Evolutionary conservation across 2,888 invertebrate species (phyloP), one percentile per base, ranked within the genome.

Genomic region (Noctua fimbriata): DNA sequence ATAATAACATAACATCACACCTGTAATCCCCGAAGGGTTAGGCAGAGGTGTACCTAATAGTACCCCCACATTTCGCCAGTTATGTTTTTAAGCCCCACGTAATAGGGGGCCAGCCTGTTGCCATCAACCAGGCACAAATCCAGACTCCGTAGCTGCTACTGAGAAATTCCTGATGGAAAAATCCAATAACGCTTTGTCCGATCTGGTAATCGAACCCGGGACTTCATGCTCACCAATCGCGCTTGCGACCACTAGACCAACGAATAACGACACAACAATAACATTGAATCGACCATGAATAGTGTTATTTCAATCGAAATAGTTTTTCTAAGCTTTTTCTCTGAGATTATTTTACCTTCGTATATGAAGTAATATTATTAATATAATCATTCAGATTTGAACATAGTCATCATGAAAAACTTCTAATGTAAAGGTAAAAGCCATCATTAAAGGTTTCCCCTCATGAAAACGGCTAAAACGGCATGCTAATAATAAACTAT

Each of bases 401-500:
- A 55, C 10, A 24, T 12, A 36, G 18, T 16, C 41, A n/a, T 52
- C 2, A n/a, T 12, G 14, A 16, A 5, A 66, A 32, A 47, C 60
- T 21, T 36, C 10, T 55, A 32, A 73, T 73, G 41, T 70, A 55
- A 79, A 47, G 32, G 14, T 36, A 66, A 73, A 72, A 0, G 18
- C 52, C 36, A 63, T 74, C 24, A 78, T 74, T 72, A 74, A 52
- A 10, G 47, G 63, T 55, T 32, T 21, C 16, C 60, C 16, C 49
- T 81, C 73, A 75, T 67, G 78, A 78, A 82, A 86, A 77, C 69
- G 69, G 28, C 70, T 69, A 78, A 70, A 70, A 76, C 52, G 79
- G 81, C 82, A 81, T 85, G 87, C 86, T 89, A 79, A 72, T 88
- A 77, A 89, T 91, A 90, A 90, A 90, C 81, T 89, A 88, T 90